These are phyloP conservation scores for Acronicta alni DNA, from an alignment of 2,888 invertebrate genomes.

Conservation along the genomic window DNA sequence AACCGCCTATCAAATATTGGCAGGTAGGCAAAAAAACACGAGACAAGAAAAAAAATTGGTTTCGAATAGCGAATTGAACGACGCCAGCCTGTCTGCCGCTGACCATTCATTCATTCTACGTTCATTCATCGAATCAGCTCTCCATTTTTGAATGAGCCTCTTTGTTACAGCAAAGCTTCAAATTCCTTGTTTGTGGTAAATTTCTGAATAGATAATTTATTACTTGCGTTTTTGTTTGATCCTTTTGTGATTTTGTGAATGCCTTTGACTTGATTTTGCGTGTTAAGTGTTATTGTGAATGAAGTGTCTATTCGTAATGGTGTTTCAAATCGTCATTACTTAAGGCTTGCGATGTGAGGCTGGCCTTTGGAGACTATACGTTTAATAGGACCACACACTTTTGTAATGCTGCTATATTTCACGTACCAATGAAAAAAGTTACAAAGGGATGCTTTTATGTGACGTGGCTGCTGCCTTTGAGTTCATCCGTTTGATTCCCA, in stretches of 20 bases:
- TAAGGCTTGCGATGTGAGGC: conserved; percentile 20
- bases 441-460: too few species aligned
- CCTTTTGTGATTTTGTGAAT: conserved; percentile 46
- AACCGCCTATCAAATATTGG: conserved; percentile 25
- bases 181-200: conserved; percentile 56
- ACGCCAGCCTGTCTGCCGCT: conserved; percentile 69
- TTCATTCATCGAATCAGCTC: conserved; percentile 59
- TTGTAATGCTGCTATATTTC: neutral
- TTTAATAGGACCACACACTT: conserved; percentile 41
- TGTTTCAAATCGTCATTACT: conserved; percentile 51
- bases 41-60: conserved; percentile 53
- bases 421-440: neutral
- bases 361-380: conserved; percentile 1
- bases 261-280: conserved; percentile 56
- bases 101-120: conserved; percentile 60
- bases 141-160: conserved; percentile 52
- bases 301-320: conserved; percentile 40
- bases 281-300: conserved; percentile 50
- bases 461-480: too few species aligned
- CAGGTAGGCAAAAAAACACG: conserved; percentile 43
- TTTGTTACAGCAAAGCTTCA: conserved; percentile 52
- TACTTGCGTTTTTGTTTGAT: conserved; percentile 24
- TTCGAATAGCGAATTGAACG: conserved; percentile 69
- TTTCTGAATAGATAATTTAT: conserved; percentile 55
- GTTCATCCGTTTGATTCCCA: too few species aligned